phyloP scores from a whole-genome alignment of 1,140 invertebrate genomes.

The Ganaspis sp. region DNA sequence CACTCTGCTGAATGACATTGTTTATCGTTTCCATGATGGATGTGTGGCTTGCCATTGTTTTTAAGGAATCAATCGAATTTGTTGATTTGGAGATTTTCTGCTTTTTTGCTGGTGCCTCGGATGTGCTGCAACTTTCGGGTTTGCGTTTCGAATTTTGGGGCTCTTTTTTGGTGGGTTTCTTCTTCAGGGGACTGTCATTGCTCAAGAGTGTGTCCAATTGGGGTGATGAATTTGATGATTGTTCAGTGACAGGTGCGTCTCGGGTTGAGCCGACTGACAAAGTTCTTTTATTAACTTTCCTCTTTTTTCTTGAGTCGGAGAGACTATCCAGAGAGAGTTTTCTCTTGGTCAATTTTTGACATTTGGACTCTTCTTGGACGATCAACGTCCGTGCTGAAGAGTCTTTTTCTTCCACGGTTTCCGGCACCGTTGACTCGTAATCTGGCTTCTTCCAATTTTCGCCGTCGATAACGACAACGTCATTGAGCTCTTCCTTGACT shows the following conservation, averaged over 20 bases:
- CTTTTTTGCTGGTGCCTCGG: conserved; percentile 50
- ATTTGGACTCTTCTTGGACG: conserved; percentile 72
- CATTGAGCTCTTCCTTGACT: conserved; percentile 70
- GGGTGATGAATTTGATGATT: not conserved
- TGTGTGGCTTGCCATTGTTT: conserved; percentile 66
- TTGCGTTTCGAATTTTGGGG: conserved; percentile 52
- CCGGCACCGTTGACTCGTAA: conserved; percentile 69
- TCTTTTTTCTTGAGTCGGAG: conserved; percentile 64
- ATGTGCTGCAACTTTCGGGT: conserved; percentile 40
- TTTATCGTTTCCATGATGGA: conserved; percentile 74
- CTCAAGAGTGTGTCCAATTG: not conserved
- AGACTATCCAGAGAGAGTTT: conserved; percentile 70
- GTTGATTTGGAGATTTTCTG: conserved; percentile 54
- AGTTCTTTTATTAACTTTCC: conserved; percentile 68
- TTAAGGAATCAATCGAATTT: conserved; percentile 39
- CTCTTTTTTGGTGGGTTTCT: conserved; percentile 61
- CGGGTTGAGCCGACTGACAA: conserved; percentile 64
- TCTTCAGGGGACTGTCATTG: not conserved
- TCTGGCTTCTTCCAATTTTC: conserved; percentile 71
- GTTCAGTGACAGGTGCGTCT: conserved; percentile 45
- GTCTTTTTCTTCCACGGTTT: conserved; percentile 47
- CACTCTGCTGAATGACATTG: conserved; percentile 68
- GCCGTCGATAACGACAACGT: conserved; percentile 61
- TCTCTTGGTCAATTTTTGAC: conserved; percentile 75
- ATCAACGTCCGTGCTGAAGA: conserved; percentile 33